Base-by-base conservation (phyloP, 2,888 invertebrate species). In the Actias luna region DNA sequence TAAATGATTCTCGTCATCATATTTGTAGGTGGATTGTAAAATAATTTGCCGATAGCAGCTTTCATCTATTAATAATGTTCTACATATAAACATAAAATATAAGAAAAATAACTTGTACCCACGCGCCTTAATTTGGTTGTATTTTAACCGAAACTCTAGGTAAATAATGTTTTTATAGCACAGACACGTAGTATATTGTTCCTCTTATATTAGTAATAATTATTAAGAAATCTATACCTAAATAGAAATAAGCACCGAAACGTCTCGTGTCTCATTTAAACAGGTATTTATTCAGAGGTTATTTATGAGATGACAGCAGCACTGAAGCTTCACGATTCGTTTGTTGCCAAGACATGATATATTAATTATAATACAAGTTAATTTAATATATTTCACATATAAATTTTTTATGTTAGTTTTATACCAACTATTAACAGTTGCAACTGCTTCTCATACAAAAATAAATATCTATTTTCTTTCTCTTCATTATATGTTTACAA, bases 321-420 rank as follows among this genome's bases (percentile, higher is more conserved):
- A 50, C 22, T 50, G 25, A 50, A 50, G 25, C 25, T 50, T 50
- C 46, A 50, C 46, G 25, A 50, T 50, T 50, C 46, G 46, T 50
- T 50, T 50, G 46, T 50, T 50, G 46, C 25, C 46, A 50, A 25
- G 46, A 50, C 46, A 12, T 25, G 46, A 25, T 50, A 25, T 50
- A 50, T 50, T 50, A 12, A 50, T 25, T 50, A 25, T 46, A 46
- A 22, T 46, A 46, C 0, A 22, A 12, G 22, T 12, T 2, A 22
- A 46, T 46, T 25, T 22, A 46, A 46, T 22, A 46, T 14, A 50
- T 25, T 12, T 22, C 46, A 12, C 16, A 50, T 25, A 1, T 22
- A 8, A 7, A 5, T 42, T 12, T 50, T 42, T 39, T 16, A 4
- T 14, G 14, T 3, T 39, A 39, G 0, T 12, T 50, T 50, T 50